Percentiles rank a stretch among this genome's conserved stretches.
Conservation (phyloP, 1,140 invertebrate genomes). For the Platorchestia sp. region DNA sequence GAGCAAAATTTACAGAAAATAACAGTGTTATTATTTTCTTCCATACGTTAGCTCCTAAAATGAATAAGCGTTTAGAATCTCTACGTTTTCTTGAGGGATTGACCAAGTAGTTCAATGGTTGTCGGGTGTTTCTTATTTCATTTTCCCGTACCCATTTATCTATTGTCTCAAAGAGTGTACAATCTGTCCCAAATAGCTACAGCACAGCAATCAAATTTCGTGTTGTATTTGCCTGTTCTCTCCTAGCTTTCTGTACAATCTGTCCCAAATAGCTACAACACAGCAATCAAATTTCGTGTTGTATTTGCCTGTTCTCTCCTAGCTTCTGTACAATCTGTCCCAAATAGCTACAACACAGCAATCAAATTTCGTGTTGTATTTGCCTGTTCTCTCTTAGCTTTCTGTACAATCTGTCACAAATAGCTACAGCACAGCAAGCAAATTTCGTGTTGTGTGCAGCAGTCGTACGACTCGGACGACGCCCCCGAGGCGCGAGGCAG, state of each 20-base stretch:
- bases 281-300: not conserved
- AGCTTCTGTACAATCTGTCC: not conserved
- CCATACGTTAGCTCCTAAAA: too few species aligned
- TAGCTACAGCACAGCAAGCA: not conserved
- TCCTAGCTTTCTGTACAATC: too few species aligned
- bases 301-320: not conserved
- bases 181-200: too few species aligned
- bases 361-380: not conserved
- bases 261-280: not conserved
- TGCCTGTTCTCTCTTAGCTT: not conserved
- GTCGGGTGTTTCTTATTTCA: too few species aligned
- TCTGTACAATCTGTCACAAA: not conserved
- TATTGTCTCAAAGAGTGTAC: too few species aligned
- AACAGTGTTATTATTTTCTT: too few species aligned
- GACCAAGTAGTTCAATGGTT: too few species aligned
- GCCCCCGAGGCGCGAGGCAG: not conserved
- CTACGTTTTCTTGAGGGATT: too few species aligned
- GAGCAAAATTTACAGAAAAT: too few species aligned
- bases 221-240: too few species aligned
- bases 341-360: not conserved
- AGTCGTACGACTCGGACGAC: not conserved
- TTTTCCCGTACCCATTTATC: too few species aligned
- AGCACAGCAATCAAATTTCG: not conserved
- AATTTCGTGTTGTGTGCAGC: not conserved
- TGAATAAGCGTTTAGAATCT: too few species aligned